Base-by-base conservation (phyloP, 2,113 vertebrate genomes). In the pig (Sus scrofa) region DNA sequence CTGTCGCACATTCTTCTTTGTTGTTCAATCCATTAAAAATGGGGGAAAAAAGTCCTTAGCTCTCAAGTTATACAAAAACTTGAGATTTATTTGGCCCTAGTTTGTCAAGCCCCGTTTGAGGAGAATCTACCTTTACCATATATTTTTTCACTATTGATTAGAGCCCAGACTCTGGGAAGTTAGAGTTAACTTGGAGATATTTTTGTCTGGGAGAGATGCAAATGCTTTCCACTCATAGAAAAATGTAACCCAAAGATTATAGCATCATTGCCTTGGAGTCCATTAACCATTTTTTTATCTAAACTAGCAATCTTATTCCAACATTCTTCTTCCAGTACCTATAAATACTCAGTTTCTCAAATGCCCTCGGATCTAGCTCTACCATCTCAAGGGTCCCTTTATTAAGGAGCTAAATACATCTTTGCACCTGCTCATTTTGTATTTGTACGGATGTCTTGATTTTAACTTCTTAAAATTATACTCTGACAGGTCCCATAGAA, bases 121-220 rank as follows among this genome's bases (percentile, higher is more conserved):
- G 3, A 67, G 32, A 73, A n/a, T 58, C 14, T n/a, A 9, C 63
- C 8, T 86, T 94, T 81, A 14, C 16, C 12, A 1, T 67, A 13
- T n/a, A n/a, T n/a, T 39, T 94, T 87, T 86, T 71, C 65, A 62
- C 39, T 77, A 52, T 22, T 70, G 20, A 71, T 52, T 63, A 67
- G 26, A 63, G 15, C 18, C 11, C 60, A 94, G 62, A 39, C 22
- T 71, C 30, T 70, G 54, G 16, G 75, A 94, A 70, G 16, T 71
- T 89, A 37, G 2, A 52, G 26, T 58, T 89, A 79, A 70, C 79
- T 77, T 65, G 26, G 32, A 81, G 37, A 75, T 70, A 16, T 32
- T 81, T 96, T 70, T 75, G 44, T 85, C 79, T 89, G 58, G n/a
- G 32, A 63, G 58, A 89, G n/a, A 86, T 71, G 52, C 20, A 95